Percentiles rank a stretch among this genome's conserved stretches.
Conservation (phyloP, 2,113 vertebrate species). For the Dinomys branickii region DNA sequence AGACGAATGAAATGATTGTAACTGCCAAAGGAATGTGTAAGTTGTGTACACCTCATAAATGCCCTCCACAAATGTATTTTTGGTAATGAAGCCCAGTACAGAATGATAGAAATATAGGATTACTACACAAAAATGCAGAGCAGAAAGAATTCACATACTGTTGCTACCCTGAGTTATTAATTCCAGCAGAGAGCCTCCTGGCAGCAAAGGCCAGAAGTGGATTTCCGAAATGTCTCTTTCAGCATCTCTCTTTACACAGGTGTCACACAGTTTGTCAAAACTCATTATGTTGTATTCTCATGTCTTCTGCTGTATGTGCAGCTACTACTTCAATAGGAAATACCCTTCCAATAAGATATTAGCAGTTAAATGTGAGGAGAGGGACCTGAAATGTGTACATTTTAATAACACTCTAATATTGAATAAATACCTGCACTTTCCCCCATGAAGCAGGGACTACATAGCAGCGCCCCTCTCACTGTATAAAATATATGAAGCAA, state of each 20-base stretch:
- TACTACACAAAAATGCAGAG: neutral
- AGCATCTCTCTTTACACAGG: neutral
- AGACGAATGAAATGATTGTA: neutral
- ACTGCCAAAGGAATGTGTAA: neutral
- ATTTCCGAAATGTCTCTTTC: neutral
- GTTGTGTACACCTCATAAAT: neutral
- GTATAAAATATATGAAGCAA: neutral
- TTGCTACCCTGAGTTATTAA: neutral
- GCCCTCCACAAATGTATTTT: neutral
- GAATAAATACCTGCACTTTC: neutral
- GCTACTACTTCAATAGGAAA: neutral
- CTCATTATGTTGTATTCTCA: neutral
- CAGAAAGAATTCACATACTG: neutral
- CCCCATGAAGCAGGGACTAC: neutral
- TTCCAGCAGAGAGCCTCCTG: neutral
- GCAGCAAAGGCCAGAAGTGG: neutral
- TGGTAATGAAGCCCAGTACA: neutral
- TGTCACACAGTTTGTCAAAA: neutral
- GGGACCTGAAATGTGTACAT: neutral
- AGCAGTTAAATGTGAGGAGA: neutral
- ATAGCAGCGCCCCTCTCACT: neutral
- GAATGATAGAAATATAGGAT: neutral
- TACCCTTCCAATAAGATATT: neutral
- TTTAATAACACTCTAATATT: neutral
- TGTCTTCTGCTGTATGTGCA: neutral